Base-by-base conservation (phyloP, 2,797 vertebrate species). In the Synaphobranchus kaupii region DNA sequence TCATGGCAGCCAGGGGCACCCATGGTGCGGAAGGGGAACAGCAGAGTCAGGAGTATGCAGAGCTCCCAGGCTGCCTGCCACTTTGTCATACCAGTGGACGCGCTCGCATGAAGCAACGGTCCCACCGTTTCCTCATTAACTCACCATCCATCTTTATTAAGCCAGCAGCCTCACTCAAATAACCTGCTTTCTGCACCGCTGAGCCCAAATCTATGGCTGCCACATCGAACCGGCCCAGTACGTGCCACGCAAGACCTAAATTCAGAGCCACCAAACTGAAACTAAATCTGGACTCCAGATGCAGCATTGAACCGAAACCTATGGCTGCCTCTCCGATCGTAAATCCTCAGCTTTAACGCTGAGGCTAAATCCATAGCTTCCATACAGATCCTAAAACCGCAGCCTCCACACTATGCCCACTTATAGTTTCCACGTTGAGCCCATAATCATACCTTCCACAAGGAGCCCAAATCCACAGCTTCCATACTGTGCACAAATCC, bases 141-240 rank as follows among this genome's bases (percentile, higher is more conserved):
- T n/a, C 63, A 28, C 63, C 63, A 68, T 68, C 63, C 63, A 68
- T 68, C 63, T 68, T 68, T 68, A 68, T 68, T 76, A 39, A 20
- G 71, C 31, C 71, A 31, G 71, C 34, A 39, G 71, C 39, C 71
- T 39, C 34, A 39, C 71, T 76, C 71, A 39, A 39, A 39, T 39
- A 34, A 76, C 71, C 31, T 15, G 71, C 34, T 39, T 34, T 34
- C 71, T 39, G 71, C 71, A 76, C 28, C 5, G 71, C 71, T 76
- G 71, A 76, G 34, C 71, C 71, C 28, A 48, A 48, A 48, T 48
- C 76, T 47, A 76, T 39, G 39, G 71, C 15, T 5, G 28, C 31
- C n/a, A 28, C 9, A 28, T 8, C 28, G 63, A 28, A 28, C 63
- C 63, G 7, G 63, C 63, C 63, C 63, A 28, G 25, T 25, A 28